These are phyloP conservation scores for Helicoverpa assulta DNA, from an alignment of 2,888 invertebrate species.

Conservation along the genomic window DNA sequence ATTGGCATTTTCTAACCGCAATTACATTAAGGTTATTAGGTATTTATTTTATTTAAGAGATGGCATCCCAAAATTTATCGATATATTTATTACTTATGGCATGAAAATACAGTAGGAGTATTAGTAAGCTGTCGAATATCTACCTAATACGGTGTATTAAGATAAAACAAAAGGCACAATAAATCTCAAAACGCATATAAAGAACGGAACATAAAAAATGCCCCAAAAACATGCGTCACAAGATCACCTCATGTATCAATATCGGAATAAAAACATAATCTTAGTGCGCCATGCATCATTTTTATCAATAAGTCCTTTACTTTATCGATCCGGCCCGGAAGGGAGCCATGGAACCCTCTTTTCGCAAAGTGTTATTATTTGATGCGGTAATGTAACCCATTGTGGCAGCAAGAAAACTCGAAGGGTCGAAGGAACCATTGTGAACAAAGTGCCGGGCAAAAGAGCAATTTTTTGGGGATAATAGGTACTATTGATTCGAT, in stretches of 20 bases:
- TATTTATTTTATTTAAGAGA: background rate
- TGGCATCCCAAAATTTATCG: background rate
- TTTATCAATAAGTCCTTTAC: constrained; percentile 73
- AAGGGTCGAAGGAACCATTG: constrained; percentile 58
- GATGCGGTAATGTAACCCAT: constrained; percentile 80
- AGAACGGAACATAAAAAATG: background rate
- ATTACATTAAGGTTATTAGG: background rate
- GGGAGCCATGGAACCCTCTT: constrained; percentile 63
- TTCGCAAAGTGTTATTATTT: constrained; percentile 80
- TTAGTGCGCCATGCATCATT: constrained; percentile 62
- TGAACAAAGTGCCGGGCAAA: constrained; percentile 51
- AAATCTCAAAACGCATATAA: too few relatives aligned
- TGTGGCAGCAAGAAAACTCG: constrained; percentile 62
- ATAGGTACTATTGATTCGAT: constrained; percentile 43
- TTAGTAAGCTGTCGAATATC: too few relatives aligned
- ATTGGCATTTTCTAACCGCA: constrained; percentile 7
- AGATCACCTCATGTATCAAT: constrained; percentile 16
- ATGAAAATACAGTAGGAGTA: too few relatives aligned
- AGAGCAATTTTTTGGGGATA: constrained; percentile 33
- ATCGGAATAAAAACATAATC: constrained; percentile 23
- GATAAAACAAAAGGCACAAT: too few relatives aligned
- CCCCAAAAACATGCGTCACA: constrained; percentile 4
- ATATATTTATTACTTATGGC: background rate
- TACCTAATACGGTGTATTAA: too few relatives aligned
- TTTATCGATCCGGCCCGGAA: constrained; percentile 65